Evolutionary conservation across 2,113 vertebrate species (phyloP), one percentile per base, ranked within the genome.

Genomic region (Azemiops feae): DNA sequence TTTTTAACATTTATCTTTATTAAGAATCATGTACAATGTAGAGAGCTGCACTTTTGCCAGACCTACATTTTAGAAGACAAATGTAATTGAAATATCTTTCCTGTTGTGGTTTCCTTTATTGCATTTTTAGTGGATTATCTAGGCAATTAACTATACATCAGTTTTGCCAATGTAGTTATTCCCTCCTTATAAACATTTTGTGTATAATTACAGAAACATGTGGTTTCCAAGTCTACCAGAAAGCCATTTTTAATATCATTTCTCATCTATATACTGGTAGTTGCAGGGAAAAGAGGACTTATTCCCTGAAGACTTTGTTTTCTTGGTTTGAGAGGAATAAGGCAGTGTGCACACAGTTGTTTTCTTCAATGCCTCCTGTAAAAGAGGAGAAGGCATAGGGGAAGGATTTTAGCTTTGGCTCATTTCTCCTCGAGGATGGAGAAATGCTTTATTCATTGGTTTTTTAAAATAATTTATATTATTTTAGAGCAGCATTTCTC

Each of bases 241-340:
- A 96, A 93, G 91, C 9, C 85, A 89, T 30, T 53, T 53, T 85
- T 92, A 94, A 96, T 95, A 54, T 20, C 43, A 92, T 95, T 95
- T 93, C 92, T 50, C 87, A 94, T 91, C 60, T 85, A 96, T 93
- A 50, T 91, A 81, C 53, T 54, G 47, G 88, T 87, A 94, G 91
- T 81, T 81, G 34, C 34, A 94, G 54, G 91, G 94, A 93, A 95
- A 91, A 94, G 94, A 94, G 94, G 64, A 88, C 39, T 88, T 85
- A 90, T 89, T 95, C 57, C 87, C 27, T 74, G 45, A 90, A 93
- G 81, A 93, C 88, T 8, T 0, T 0, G 87, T 54, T 93, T 85
- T 52, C 43, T 93, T 47, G 25, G 90, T 22, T 53, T 92, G 74
- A 89, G 57, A 57, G 0, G 58, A 30, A 85, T 85, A 89, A 94